These are phyloP conservation scores for Elephantulus edwardii DNA, from an alignment of 2,113 vertebrate genomes.

Conservation along the genomic window DNA sequence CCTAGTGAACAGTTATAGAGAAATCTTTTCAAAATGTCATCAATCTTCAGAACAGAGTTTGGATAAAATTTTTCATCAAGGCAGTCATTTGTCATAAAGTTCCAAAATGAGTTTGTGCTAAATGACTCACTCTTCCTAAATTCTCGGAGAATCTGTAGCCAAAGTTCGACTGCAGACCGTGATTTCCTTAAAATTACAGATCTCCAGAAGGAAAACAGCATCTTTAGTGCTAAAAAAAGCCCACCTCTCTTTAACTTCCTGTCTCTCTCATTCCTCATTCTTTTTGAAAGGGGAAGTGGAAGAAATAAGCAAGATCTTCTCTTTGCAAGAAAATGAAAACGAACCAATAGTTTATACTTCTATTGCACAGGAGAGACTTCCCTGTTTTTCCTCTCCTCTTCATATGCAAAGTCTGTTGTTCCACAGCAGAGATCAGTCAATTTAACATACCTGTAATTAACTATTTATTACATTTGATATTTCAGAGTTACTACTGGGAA, in stretches of 20 bases:
- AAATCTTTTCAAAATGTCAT: neutral
- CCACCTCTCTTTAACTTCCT: neutral
- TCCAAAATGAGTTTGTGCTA: conserved; percentile 12
- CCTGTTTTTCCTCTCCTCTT: neutral
- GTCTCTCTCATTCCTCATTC: neutral
- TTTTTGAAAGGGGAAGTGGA: neutral
- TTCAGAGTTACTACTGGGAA: neutral
- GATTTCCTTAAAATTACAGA: conserved; percentile 3
- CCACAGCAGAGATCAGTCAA: neutral
- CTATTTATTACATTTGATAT: conserved; percentile 8
- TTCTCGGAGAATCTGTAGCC: too few relatives aligned
- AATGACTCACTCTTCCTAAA: neutral
- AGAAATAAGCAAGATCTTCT: neutral
- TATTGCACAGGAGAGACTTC: neutral
- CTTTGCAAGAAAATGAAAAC: neutral
- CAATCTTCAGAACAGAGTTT: conserved; percentile 34
- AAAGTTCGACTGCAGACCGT: neutral
- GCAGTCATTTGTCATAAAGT: conserved; percentile 1
- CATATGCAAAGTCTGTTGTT: neutral
- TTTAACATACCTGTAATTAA: neutral
- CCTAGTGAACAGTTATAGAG: conserved; percentile 12
- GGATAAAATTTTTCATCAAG: conserved; percentile 45
- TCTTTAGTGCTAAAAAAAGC: neutral
- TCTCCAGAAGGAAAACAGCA: neutral
- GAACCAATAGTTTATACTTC: neutral